Conservation (phyloP, 2,797 vertebrate genomes). For the Cetoscarus ocellatus region DNA sequence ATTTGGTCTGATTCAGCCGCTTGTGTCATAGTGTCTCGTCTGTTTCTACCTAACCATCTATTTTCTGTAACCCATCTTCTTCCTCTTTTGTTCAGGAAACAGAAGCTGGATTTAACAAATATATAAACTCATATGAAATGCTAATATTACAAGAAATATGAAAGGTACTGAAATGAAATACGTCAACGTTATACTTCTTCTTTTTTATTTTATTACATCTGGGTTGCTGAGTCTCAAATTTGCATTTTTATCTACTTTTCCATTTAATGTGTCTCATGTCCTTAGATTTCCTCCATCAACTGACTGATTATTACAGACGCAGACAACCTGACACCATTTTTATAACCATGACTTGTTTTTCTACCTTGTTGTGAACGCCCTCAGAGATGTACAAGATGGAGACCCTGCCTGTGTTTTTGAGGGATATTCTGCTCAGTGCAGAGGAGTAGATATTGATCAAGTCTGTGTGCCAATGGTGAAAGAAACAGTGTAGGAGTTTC, state of each 20-base stretch:
- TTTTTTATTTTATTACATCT: too few species aligned
- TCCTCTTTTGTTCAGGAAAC: too few species aligned
- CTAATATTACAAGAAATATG: too few species aligned
- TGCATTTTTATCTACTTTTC: neutral
- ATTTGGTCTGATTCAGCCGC: too few species aligned
- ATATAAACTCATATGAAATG: too few species aligned
- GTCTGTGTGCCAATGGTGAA: conserved; percentile 47
- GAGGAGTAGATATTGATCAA: conserved; percentile 60
- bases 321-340: neutral
- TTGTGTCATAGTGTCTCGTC: too few species aligned
- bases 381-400: conserved; percentile 41
- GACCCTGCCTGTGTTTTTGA: conserved; percentile 28
- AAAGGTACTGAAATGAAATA: too few species aligned
- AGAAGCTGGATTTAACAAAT: too few species aligned
- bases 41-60: too few species aligned
- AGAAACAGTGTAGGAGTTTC: conserved; percentile 62
- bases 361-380: conserved; percentile 2
- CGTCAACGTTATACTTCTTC: too few species aligned
- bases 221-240: neutral
- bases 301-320: neutral
- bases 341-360: neutral
- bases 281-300: neutral
- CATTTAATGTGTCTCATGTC: neutral
- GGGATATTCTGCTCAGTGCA: conserved; percentile 44
- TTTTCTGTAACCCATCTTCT: too few species aligned